Conservation (phyloP, 2,888 invertebrate species). For the Epistrophe grossulariae region DNA sequence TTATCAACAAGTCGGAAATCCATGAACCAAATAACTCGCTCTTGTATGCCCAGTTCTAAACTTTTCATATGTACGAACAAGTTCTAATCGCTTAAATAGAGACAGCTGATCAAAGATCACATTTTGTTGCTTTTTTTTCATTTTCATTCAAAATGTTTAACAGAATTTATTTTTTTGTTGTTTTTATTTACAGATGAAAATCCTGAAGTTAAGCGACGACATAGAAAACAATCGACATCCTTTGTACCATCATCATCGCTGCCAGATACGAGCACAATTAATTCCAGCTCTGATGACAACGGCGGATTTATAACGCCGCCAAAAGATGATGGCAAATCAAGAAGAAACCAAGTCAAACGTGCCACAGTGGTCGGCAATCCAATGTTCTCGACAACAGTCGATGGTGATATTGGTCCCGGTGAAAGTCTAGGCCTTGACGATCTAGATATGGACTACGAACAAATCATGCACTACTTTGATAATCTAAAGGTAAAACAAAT, state of each 20-base stretch:
- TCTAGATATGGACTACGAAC: slow-evolving; percentile 97
- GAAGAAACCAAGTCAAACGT: slow-evolving; percentile 87
- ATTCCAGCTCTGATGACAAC: slow-evolving; percentile 78
- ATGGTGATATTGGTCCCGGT: slow-evolving; percentile 85
- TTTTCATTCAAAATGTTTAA: no score
- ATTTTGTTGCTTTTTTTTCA: no score
- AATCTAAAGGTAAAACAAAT: slow-evolving; percentile 92
- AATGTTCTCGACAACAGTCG: slow-evolving; percentile 88
- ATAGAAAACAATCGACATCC: slow-evolving; percentile 72
- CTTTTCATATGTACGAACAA: neutral
- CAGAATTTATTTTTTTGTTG: no score
- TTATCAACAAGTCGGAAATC: no score
- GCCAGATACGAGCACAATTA: slow-evolving; percentile 69
- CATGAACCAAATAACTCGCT: no score
- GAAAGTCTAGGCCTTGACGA: slow-evolving; percentile 91
- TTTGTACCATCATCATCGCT: slow-evolving; percentile 63
- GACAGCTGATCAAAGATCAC: no score
- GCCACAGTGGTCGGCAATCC: slow-evolving; percentile 95
- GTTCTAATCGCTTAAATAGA: no score
- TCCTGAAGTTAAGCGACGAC: slow-evolving; percentile 76
- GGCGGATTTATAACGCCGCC: slow-evolving; percentile 79
- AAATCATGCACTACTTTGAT: slow-evolving; percentile 99
- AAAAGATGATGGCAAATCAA: slow-evolving; percentile 75
- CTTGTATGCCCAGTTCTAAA: no score
- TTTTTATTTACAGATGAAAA: slow-evolving; percentile 70